Conservation (phyloP, 2,797 vertebrate genomes). For the Arrhamphus sclerolepis region DNA sequence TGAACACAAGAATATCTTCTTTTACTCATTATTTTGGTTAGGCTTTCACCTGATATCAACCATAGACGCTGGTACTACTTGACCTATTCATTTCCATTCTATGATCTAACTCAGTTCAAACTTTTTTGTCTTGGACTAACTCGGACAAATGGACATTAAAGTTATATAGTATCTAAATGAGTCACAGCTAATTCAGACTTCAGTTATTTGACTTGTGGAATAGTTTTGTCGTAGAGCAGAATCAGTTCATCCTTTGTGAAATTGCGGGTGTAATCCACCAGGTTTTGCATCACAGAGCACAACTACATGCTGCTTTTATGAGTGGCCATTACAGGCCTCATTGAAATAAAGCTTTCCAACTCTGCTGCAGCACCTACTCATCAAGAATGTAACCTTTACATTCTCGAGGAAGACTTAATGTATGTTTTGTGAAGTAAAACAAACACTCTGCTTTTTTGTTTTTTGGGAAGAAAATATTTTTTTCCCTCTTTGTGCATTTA, state of each 20-base stretch:
- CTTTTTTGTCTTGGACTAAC: too few species aligned
- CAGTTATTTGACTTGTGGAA: conserved; percentile 54
- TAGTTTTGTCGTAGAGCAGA: conserved; percentile 31
- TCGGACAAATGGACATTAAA: too few species aligned
- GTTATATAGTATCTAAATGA: conserved; percentile 34
- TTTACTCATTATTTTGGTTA: too few species aligned
- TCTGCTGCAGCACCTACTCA: conserved; percentile 35
- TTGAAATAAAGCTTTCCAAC: conserved; percentile 27
- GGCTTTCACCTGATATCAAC: too few species aligned
- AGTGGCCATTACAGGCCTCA: conserved; percentile 32
- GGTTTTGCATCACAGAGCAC: conserved; percentile 52
- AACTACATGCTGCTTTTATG: conserved; percentile 37
- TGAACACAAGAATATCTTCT: too few species aligned
- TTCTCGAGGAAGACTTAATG: conserved; percentile 39
- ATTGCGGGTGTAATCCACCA: conserved; percentile 56
- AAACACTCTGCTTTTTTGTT: conserved; percentile 20
- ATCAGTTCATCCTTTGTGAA: conserved; percentile 27
- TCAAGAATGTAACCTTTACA: conserved; percentile 42
- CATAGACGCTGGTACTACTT: too few species aligned
- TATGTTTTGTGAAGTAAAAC: conserved; percentile 38
- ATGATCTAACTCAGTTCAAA: too few species aligned
- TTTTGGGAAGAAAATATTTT: not conserved
- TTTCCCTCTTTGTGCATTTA: conserved; percentile 7
- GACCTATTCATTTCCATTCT: too few species aligned
- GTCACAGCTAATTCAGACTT: conserved; percentile 30